Percentiles rank a stretch among this genome's conserved stretches.
Evolutionary conservation across 2,888 invertebrate genomes (phyloP).

Genomic region (Acronicta psi): DNA sequence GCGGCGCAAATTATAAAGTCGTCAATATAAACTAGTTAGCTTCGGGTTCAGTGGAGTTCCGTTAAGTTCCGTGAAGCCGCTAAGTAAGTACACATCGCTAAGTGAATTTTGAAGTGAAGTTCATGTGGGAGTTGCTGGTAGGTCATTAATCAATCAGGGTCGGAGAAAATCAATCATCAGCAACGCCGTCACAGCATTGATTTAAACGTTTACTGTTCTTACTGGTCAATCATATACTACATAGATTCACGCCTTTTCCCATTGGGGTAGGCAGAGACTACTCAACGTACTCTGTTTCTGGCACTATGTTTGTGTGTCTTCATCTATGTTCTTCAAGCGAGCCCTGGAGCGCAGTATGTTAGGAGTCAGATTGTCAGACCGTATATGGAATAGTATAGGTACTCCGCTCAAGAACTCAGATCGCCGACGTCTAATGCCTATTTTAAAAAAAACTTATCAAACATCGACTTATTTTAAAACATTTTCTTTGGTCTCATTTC

Average conservation of each 20-base stretch:
- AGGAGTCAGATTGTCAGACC: too few relatives aligned
- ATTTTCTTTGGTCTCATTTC: neutral
- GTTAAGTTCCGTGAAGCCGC: conserved; percentile 34
- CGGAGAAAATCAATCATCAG: conserved; percentile 53
- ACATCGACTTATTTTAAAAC: too few relatives aligned
- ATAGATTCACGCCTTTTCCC: too few relatives aligned
- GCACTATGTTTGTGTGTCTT: too few relatives aligned
- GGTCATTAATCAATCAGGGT: conserved; percentile 67
- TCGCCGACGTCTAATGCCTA: too few relatives aligned
- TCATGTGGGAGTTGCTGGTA: conserved; percentile 55
- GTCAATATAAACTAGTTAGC: conserved; percentile 46
- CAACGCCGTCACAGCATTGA: conserved; percentile 37
- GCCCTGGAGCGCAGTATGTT: too few relatives aligned
- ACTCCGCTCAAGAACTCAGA: too few relatives aligned
- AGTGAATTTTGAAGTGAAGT: conserved; percentile 65
- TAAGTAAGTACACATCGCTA: conserved; percentile 53
- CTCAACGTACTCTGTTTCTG: too few relatives aligned
- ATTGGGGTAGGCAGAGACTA: too few relatives aligned
- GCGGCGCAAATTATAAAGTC: conserved; percentile 37
- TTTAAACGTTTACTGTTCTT: conserved; percentile 27
- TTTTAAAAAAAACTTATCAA: too few relatives aligned
- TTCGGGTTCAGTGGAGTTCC: conserved; percentile 32
- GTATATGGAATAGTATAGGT: too few relatives aligned
- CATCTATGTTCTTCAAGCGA: too few relatives aligned
- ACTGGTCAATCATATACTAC: conserved; percentile 8